Evolutionary conservation across 2,113 vertebrate species (phyloP).

Genomic region (Colaptes auratus): DNA sequence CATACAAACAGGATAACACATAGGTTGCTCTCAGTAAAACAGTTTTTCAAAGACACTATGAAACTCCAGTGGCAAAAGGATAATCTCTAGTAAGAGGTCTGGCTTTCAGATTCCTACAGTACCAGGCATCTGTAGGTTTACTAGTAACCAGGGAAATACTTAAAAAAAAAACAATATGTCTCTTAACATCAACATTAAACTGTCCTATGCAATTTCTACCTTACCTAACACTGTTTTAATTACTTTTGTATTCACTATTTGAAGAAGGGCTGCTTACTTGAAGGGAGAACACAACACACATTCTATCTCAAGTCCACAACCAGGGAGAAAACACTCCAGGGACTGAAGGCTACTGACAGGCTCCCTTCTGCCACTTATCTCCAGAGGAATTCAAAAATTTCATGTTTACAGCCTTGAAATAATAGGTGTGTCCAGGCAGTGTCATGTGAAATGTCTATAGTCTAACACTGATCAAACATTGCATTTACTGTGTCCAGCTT

Average conservation of each 20-base stretch:
- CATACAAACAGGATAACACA: not conserved
- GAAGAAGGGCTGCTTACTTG: not conserved
- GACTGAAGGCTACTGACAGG: not conserved
- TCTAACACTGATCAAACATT: not conserved
- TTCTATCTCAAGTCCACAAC: not conserved
- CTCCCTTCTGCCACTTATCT: not conserved
- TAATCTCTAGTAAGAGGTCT: not conserved
- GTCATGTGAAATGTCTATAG: not conserved
- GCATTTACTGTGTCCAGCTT: fast-evolving
- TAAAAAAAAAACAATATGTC: not conserved
- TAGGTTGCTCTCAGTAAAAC: not conserved
- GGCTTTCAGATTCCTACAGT: not conserved
- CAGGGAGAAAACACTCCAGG: not conserved
- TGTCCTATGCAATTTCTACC: not conserved
- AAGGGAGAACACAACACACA: not conserved
- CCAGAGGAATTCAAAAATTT: not conserved
- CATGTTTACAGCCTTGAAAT: not conserved
- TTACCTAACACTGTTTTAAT: not conserved
- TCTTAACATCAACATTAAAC: not conserved
- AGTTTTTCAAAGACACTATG: not conserved
- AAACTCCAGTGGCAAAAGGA: not conserved
- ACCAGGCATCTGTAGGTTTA: not conserved
- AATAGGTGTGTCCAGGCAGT: not conserved
- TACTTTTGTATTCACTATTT: not conserved
- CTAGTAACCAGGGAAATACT: not conserved